Conservation (phyloP, 2,113 vertebrate genomes). For the Empidonax alnorum region DNA sequence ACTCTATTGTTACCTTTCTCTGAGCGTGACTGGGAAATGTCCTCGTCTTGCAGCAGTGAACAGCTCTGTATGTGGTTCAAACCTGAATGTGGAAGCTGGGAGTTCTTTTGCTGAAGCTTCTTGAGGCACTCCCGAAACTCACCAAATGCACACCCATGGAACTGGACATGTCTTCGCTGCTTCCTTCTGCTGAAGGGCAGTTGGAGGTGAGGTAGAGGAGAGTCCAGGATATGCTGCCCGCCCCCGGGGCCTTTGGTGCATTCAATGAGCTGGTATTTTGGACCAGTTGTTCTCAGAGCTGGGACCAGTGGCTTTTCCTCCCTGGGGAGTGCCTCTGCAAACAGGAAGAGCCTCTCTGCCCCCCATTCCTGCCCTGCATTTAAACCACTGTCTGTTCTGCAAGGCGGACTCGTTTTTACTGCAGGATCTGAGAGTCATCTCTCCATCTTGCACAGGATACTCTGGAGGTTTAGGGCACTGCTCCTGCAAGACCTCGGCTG, state of each 20-base stretch:
- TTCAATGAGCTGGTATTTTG: background rate
- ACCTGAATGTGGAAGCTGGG: background rate
- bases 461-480: background rate
- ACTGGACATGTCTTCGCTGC: background rate
- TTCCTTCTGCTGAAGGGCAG: background rate
- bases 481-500: background rate
- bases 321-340: background rate
- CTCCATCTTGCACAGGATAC: fast-evolving
- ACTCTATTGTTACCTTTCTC: background rate
- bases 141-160: background rate
- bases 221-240: background rate
- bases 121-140: background rate
- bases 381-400: background rate
- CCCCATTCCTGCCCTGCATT: background rate
- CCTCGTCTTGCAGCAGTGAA: background rate
- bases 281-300: background rate
- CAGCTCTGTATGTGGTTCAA: background rate
- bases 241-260: background rate
- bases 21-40: background rate
- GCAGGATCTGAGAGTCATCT: background rate
- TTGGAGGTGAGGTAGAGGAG: background rate
- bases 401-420: background rate
- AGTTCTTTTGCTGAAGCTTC: background rate
- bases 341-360: background rate
- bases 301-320: background rate